Evolutionary conservation across 2,888 invertebrate genomes (phyloP).

Genomic region (Eupsilia transversa): DNA sequence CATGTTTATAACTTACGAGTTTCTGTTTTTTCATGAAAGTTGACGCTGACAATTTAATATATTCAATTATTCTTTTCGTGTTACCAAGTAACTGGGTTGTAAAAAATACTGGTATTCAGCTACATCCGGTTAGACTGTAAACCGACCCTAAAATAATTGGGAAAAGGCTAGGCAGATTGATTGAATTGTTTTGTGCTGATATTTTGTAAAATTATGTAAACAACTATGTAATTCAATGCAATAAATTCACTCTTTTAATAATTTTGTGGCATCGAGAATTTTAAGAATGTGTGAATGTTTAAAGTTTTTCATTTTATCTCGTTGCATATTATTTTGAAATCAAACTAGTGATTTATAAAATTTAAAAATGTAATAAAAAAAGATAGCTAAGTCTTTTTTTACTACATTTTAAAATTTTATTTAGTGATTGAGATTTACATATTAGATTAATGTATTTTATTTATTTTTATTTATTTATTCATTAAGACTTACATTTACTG

Average conservation of each 20-base stretch:
- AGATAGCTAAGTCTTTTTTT: background rate
- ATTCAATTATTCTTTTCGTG: background rate
- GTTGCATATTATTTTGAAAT: background rate
- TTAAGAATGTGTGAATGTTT: background rate
- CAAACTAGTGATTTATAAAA: background rate
- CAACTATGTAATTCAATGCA: background rate
- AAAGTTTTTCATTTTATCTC: background rate
- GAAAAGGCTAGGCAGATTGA: too few relatives aligned
- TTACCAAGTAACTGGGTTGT: too few relatives aligned
- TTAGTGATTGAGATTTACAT: background rate
- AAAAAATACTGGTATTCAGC: too few relatives aligned
- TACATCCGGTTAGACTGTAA: too few relatives aligned
- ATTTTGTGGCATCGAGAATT: background rate
- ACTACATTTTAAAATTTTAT: background rate
- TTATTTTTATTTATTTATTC: background rate
- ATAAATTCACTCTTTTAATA: background rate
- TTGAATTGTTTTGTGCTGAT: background rate
- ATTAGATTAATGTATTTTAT: too few relatives aligned
- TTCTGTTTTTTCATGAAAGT: background rate
- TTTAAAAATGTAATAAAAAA: too few relatives aligned
- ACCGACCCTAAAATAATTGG: too few relatives aligned
- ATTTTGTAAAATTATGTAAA: background rate
- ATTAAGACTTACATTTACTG: background rate
- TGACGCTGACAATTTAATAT: background rate
- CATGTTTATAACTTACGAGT: background rate